Base-by-base conservation (phyloP, 1,140 invertebrate species). In the Euura saliciscinereae region DNA sequence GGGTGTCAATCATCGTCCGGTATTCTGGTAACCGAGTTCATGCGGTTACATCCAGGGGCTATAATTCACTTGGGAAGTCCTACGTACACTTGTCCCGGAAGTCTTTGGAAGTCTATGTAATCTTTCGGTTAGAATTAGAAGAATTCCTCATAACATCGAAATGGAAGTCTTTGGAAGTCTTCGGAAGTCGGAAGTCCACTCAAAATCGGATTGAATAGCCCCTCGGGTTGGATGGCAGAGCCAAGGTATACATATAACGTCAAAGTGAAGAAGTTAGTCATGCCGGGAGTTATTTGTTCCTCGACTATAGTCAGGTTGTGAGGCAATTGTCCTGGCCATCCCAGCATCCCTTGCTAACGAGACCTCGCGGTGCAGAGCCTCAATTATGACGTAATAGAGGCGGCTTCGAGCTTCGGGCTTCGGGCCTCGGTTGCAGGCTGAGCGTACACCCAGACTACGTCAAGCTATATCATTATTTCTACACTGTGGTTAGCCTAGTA, bases 341-440 rank as follows among this genome's bases (percentile, higher is more conserved):
- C 43, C 66, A 67, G 66, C 66, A 67, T 67, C 66, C 66, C 66
- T 67, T 67, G 66, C 66, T 67, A 67, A 67, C 66, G 66, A 67
- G 66, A 44, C 13, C 66, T 67, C 43, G 66, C 66, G 43, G 66
- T 67, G 66, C 11, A 67, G 66, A 28, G 66, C 66, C 66, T 67
- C 43, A 67, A 67, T 67, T 67, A 67, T 67, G 66, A 67, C 66
- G 43, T 67, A 67, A 67, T 67, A 44, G 66, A 67, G 66, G 66
- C 66, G 66, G 28, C 28, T 28, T n/a, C 59, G 8, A 13, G 28
- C 28, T 28, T 28, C 28, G 28, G 51, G 28, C 28, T 28, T 28
- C 28, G 51, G 51, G 51, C 51, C 51, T 67, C 66, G 13, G 66
- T 8, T 67, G 66, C 66, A 3, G 13, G 43, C 66, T 44, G 13